Conservation (phyloP, 2,888 invertebrate species). For the Hartigia nigra region DNA sequence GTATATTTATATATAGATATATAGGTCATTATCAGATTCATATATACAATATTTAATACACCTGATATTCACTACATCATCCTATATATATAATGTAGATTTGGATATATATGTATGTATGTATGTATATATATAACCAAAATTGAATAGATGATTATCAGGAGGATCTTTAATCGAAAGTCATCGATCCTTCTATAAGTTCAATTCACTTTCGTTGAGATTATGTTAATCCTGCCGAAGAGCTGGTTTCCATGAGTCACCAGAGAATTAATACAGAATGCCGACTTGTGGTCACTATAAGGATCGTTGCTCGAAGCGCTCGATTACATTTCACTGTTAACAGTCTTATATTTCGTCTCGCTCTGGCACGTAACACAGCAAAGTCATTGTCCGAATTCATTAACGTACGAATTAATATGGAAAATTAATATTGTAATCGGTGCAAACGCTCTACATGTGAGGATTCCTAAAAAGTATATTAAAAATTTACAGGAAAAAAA, state of each 20-base stretch:
- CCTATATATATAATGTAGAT: not conserved
- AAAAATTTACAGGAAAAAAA: not conserved
- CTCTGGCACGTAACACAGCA: conserved; percentile 27
- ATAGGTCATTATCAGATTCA: not conserved
- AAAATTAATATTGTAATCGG: not conserved
- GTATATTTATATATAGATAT: not conserved
- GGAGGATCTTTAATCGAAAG: not conserved
- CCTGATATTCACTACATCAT: not conserved
- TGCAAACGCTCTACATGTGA: not conserved
- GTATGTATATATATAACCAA: not conserved
- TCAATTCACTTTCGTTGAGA: conserved; percentile 16
- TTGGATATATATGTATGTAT: no score
- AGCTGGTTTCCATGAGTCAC: conserved; percentile 9
- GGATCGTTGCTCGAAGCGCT: conserved; percentile 29
- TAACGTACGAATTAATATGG: conserved; percentile 29
- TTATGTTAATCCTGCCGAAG: conserved; percentile 13
- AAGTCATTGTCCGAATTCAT: conserved; percentile 40
- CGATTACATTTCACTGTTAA: conserved; percentile 45
- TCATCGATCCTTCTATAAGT: not conserved
- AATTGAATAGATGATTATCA: not conserved
- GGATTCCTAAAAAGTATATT: not conserved
- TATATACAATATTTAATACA: not conserved
- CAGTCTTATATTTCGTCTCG: conserved; percentile 43
- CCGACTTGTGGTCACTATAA: not conserved
- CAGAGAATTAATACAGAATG: conserved; percentile 21